phyloP scores from a whole-genome alignment of 2,113 vertebrate species.

The Grus americana region DNA sequence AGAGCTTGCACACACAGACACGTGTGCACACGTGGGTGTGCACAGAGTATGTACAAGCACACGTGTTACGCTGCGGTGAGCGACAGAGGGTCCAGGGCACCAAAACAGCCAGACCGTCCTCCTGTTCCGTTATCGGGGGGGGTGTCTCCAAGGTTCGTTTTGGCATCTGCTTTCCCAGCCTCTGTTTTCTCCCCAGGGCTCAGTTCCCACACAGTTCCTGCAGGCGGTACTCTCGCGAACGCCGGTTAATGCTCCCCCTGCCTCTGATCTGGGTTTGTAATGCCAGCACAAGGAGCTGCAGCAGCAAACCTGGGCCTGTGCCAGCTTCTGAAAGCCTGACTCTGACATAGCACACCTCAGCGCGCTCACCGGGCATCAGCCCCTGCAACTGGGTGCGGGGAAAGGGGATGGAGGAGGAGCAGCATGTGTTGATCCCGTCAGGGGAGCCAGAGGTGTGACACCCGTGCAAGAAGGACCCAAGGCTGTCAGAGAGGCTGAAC shows the following conservation, averaged over 20 bases:
- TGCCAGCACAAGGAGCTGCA: background rate
- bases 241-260: fast-evolving
- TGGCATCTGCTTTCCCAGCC: background rate
- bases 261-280: background rate
- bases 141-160: background rate
- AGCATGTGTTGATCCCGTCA: fast-evolving
- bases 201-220: background rate
- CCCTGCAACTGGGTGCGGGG: background rate
- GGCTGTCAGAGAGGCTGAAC: background rate
- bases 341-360: background rate
- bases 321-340: background rate
- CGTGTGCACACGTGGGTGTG: fast-evolving
- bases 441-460: background rate
- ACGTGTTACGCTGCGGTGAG: background rate
- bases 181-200: fast-evolving
- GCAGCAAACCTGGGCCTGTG: background rate
- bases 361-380: fast-evolving
- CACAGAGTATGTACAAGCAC: background rate
- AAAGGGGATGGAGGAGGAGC: background rate
- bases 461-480: fast-evolving
- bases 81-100: background rate
- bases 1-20: background rate
- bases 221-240: fast-evolving
- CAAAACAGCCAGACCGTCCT: background rate
- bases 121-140: background rate